Percentiles rank a stretch among this genome's conserved stretches.
phyloP scores from a whole-genome alignment of 1,140 invertebrate species.

The Diachasma alloeum region DNA sequence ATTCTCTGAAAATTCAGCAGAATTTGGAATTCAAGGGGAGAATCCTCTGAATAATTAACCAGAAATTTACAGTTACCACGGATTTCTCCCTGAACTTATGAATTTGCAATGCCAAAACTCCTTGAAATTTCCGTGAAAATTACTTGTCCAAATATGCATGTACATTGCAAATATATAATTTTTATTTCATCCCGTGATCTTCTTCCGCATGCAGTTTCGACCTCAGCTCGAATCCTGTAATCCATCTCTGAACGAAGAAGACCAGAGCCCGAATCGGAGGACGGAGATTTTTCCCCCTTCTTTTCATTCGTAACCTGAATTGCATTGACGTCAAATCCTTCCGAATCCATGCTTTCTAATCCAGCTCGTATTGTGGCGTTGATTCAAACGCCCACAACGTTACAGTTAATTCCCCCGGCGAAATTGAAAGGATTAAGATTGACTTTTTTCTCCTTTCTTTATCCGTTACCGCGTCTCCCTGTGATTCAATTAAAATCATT shows the following conservation, averaged over 20 bases:
- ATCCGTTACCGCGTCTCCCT: neutral
- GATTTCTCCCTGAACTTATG: no score
- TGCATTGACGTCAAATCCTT: slow-evolving; percentile 25
- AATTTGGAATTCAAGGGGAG: no score
- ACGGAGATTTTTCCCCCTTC: neutral
- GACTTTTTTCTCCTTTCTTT: slow-evolving; percentile 9
- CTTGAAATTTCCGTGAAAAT: no score
- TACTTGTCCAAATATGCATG: no score
- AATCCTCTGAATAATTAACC: no score
- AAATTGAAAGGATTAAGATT: slow-evolving; percentile 24
- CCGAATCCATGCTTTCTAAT: slow-evolving; percentile 16
- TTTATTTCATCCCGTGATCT: neutral
- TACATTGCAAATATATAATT: no score
- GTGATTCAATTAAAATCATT: neutral
- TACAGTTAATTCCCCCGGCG: slow-evolving; percentile 11
- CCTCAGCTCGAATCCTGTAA: neutral
- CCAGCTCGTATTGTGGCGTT: slow-evolving; percentile 18
- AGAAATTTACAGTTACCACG: no score
- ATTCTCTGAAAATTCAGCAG: no score
- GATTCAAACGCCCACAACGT: slow-evolving; percentile 18
- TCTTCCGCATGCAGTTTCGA: slow-evolving; percentile 3
- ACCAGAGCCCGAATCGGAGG: neutral
- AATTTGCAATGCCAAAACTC: no score
- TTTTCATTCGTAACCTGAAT: slow-evolving; percentile 16
- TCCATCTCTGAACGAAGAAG: neutral